These are phyloP conservation scores for Hirtodrosophila histrioides DNA, from an alignment of 2,888 invertebrate genomes.

Conservation along the genomic window DNA sequence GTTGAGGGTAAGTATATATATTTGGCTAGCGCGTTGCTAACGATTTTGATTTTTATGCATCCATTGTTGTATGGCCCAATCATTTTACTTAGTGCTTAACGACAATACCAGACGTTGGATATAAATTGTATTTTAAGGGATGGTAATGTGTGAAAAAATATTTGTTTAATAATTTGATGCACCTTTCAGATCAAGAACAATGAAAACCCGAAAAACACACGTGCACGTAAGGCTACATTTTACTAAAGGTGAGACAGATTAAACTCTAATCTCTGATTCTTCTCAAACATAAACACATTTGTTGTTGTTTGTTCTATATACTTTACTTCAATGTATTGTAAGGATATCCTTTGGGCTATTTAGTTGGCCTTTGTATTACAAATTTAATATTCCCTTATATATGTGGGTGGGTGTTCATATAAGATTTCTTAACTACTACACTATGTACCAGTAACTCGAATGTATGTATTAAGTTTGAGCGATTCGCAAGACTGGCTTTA, in stretches of 20 bases:
- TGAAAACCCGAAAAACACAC: conserved; percentile 49
- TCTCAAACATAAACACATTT: conserved; percentile 18
- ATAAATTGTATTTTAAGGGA: conserved; percentile 69
- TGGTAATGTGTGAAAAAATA: conserved; percentile 74
- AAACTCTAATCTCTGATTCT: conserved; percentile 46
- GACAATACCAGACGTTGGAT: conserved; percentile 75
- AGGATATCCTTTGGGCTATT: too few relatives aligned
- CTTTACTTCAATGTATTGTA: too few relatives aligned
- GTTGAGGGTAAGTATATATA: conserved; percentile 73
- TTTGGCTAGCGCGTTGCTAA: conserved; percentile 67
- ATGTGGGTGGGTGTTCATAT: too few relatives aligned
- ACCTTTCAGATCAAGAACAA: conserved; percentile 55
- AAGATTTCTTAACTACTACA: too few relatives aligned
- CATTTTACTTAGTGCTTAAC: conserved; percentile 76
- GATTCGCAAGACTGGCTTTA: too few relatives aligned
- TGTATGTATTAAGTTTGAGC: too few relatives aligned
- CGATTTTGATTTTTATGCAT: conserved; percentile 73
- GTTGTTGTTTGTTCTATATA: conserved; percentile 1
- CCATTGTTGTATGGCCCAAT: conserved; percentile 71
- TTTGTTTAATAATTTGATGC: conserved; percentile 67
- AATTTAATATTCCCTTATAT: too few relatives aligned
- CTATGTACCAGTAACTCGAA: too few relatives aligned
- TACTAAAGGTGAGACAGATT: conserved; percentile 49
- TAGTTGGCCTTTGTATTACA: too few relatives aligned
- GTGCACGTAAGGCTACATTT: conserved; percentile 52